Evolutionary conservation across 2,888 invertebrate genomes (phyloP), one percentile per base, ranked within the genome.

Genomic region (Thera obeliscata): DNA sequence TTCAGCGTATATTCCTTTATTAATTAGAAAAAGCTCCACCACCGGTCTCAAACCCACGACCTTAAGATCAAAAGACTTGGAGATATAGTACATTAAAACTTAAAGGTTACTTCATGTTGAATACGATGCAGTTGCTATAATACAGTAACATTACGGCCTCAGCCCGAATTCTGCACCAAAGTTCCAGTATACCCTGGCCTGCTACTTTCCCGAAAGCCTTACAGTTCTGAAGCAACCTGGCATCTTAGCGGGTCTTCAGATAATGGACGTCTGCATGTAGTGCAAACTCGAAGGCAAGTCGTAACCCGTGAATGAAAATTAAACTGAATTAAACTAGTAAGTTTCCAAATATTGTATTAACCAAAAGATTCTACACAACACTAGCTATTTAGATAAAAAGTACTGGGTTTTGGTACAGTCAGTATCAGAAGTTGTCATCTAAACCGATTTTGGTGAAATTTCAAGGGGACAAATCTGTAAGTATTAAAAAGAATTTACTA

Each of bases 291-390:
- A 74, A 71, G 71, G 58, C 59, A 69, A 71, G 68, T 76, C 74
- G 75, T 77, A 79, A 78, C 75, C 76, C 63, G 73, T 66, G 71
- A 79, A 80, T 79, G 78, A 78, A 82, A 82, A 81, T 82, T 82
- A 78, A 81, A 81, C 78, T 79, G 78, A 78, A 22, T 22, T 22
- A 22, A 78, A 78, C 72, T 61, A 67, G 75, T 61, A 61, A 66
- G 64, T 49, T 61, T 54, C 56, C 52, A 56, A 59, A 68, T 69
- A 72, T 65, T 72, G 71, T 62, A 66, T 63, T 43, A 48, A 54
- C 46, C 48, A 38, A 43, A 68, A 62, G 49, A 41, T 59, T 46
- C 12, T 43, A 56, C 52, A 52, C 52, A 52, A 52, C 33, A 46
- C 43, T 38, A 50, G 22, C 8, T 33, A 52, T 50, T 50, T 7